These are phyloP conservation scores for Hydrolagus affinis DNA, from an alignment of 2,113 vertebrate genomes.

Conservation along the genomic window DNA sequence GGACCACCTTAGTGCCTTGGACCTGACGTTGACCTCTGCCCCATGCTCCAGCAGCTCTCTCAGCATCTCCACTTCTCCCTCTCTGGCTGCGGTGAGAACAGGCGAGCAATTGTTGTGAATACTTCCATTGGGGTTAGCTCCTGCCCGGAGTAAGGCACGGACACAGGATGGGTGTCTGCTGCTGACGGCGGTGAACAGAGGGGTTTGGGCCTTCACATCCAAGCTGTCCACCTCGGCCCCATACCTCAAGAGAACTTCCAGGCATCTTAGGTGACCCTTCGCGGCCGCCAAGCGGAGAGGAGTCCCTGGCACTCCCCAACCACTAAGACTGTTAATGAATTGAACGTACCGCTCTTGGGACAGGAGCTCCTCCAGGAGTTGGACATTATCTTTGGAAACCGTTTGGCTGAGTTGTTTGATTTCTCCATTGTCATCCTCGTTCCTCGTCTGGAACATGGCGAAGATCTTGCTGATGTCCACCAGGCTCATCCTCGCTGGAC, in stretches of 20 bases:
- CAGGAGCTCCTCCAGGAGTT: conserved; percentile 61
- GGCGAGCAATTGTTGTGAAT: conserved; percentile 33
- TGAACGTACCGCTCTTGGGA: conserved; percentile 63
- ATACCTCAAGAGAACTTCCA: conserved; percentile 28
- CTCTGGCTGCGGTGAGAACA: conserved; percentile 22
- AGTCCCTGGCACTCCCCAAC: conserved; percentile 26
- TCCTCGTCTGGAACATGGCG: conserved; percentile 73
- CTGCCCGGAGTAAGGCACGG: conserved; percentile 52
- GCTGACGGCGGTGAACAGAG: conserved; percentile 58
- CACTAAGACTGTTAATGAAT: conserved; percentile 50
- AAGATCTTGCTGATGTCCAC: conserved; percentile 91
- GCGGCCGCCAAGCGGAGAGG: conserved; percentile 6
- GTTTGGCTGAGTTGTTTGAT: conserved; percentile 66
- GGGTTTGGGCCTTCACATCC: conserved; percentile 65
- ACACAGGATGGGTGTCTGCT: conserved; percentile 60
- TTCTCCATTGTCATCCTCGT: conserved; percentile 52
- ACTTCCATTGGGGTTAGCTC: conserved; percentile 29
- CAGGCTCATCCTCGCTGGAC: conserved; percentile 63
- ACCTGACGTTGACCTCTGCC: conserved; percentile 53
- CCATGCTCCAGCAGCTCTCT: conserved; percentile 16
- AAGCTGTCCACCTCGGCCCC: conserved; percentile 51
- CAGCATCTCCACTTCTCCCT: conserved; percentile 25
- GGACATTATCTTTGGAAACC: conserved; percentile 57
- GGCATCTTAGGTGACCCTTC: conserved; percentile 24
- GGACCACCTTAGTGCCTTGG: conserved; percentile 22